Evolutionary conservation across 2,113 vertebrate species (phyloP).

Genomic region (Psittacus erithacus): DNA sequence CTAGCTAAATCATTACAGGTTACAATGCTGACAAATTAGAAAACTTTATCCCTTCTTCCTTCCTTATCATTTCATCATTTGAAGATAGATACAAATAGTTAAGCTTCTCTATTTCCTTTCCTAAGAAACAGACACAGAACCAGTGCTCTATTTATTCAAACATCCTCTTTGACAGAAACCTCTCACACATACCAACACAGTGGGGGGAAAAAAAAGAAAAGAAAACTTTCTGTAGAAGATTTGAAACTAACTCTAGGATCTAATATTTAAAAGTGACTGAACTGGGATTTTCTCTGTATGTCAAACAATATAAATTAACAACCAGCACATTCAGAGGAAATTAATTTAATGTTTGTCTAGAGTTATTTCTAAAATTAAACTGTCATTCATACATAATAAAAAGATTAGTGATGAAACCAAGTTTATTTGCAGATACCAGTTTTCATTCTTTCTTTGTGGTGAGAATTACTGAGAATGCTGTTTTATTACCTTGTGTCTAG

Average conservation of each 20-base stretch:
- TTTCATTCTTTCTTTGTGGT: not conserved
- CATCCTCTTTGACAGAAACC: not conserved
- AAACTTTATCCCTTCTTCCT: not conserved
- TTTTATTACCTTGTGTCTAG: not conserved
- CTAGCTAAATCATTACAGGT: not conserved
- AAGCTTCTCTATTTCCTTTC: not conserved
- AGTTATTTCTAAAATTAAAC: constrained; percentile 16
- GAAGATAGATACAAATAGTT: not conserved
- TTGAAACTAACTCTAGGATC: not conserved
- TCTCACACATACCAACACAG: not conserved
- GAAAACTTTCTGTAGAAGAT: not conserved
- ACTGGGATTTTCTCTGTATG: not conserved
- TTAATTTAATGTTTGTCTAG: constrained; percentile 34
- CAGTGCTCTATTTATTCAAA: not conserved
- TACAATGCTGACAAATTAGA: not conserved
- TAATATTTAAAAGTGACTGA: not conserved
- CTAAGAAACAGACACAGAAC: not conserved
- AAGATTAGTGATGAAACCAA: not conserved
- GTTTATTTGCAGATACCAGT: not conserved
- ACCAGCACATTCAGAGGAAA: constrained; percentile 2
- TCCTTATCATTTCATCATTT: not conserved
- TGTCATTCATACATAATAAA: constrained; percentile 11
- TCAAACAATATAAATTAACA: constrained; percentile 33
- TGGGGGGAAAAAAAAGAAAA: not conserved
- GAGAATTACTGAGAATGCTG: not conserved